Conservation (phyloP, 2,113 vertebrate genomes). For the Lophotis ruficrista region DNA sequence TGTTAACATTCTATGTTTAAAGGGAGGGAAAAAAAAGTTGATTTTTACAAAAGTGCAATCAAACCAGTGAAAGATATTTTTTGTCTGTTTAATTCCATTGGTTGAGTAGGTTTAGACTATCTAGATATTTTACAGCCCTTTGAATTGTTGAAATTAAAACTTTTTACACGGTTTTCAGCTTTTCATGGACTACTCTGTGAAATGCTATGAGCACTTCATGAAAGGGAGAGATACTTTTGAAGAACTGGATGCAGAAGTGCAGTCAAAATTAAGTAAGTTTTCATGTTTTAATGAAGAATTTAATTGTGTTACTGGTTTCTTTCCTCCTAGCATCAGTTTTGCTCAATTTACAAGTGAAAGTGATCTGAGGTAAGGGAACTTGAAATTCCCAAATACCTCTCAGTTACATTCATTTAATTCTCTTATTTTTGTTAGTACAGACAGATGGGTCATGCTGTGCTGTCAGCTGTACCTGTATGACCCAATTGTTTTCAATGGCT, state of each 20-base stretch:
- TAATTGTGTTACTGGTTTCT: neutral
- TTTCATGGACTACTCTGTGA: conserved; percentile 84
- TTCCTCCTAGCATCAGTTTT: neutral
- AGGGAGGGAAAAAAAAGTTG: neutral
- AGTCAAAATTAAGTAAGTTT: conserved; percentile 86
- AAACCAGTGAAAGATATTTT: neutral
- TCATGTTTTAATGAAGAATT: neutral
- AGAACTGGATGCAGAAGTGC: conserved; percentile 80
- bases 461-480: neutral
- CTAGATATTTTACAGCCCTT: neutral
- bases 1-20: neutral
- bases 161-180: conserved; percentile 75
- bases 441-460: neutral
- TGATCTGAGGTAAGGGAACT: neutral
- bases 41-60: neutral
- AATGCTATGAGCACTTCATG: conserved; percentile 92
- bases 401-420: neutral
- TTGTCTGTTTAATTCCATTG: neutral
- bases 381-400: neutral
- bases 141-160: neutral
- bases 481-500: neutral
- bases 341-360: neutral
- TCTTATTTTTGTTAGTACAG: neutral
- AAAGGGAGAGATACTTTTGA: conserved; percentile 88
- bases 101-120: neutral